Percentiles rank a stretch among this genome's conserved stretches.
These are phyloP conservation scores for Pelodiscus sinensis DNA, from an alignment of 2,113 vertebrate genomes.

Conservation along the genomic window DNA sequence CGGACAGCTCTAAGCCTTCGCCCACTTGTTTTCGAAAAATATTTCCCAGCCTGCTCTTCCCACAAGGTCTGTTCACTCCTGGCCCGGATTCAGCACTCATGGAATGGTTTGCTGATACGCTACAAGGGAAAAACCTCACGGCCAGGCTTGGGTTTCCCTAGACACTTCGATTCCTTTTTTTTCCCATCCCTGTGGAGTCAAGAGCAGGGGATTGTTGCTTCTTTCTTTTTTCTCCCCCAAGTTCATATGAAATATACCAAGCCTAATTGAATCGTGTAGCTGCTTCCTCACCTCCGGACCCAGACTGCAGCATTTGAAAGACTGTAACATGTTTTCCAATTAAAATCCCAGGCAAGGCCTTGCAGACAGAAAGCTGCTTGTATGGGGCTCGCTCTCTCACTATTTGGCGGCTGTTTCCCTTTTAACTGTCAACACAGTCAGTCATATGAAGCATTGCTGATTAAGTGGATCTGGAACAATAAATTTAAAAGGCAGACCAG, in stretches of 20 bases:
- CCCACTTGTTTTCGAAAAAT: not conserved
- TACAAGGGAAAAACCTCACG: not conserved
- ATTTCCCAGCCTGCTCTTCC: not conserved
- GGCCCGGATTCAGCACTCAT: not conserved
- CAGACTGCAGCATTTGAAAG: not conserved
- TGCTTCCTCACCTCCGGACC: not conserved
- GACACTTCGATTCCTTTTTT: not conserved
- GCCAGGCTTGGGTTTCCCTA: not conserved
- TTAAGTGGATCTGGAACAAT: not conserved
- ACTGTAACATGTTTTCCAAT: not conserved
- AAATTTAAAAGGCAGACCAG: not conserved
- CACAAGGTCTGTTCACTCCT: not conserved
- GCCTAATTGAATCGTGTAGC: not conserved
- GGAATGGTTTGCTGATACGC: not conserved
- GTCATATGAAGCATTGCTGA: not conserved
- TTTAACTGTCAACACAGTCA: not conserved
- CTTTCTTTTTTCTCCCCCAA: not conserved
- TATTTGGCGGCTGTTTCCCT: not conserved
- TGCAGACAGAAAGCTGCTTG: not conserved
- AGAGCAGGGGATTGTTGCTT: not conserved
- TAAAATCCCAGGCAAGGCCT: not conserved
- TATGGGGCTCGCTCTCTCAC: not conserved
- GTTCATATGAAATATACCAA: not conserved
- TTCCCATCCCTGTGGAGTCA: not conserved
- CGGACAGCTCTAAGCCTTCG: not conserved